Conservation (phyloP, 2,888 invertebrate genomes). For the Pandemis cinnamomeana region DNA sequence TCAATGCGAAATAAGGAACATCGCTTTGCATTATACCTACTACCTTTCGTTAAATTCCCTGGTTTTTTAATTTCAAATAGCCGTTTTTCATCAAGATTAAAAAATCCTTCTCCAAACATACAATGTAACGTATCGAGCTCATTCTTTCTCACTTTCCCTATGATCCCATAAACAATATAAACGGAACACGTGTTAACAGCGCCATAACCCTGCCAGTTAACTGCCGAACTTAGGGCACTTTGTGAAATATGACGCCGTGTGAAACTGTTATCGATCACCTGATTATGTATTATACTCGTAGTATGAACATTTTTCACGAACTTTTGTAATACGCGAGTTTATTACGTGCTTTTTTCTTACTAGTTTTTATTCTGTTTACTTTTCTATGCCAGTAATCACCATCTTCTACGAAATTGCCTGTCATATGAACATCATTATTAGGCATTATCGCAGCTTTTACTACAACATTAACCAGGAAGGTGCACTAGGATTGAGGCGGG, state of each 20-base stretch:
- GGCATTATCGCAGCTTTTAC: neutral
- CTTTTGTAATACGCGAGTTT: conserved; percentile 15
- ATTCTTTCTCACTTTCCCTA: conserved; percentile 60
- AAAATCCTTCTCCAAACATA: neutral
- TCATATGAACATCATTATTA: no score
- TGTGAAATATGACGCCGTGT: conserved; percentile 81
- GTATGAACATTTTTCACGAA: conserved; percentile 34
- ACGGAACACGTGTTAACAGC: conserved; percentile 82
- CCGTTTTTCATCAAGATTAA: neutral
- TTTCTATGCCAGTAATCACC: no score
- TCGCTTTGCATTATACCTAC: no score
- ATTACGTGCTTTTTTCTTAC: neutral
- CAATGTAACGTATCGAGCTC: conserved; percentile 33
- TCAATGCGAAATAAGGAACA: no score
- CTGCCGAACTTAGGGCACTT: conserved; percentile 82
- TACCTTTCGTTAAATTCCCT: no score
- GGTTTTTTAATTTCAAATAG: neutral
- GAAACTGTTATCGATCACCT: conserved; percentile 69
- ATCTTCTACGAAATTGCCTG: no score
- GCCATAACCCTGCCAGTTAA: conserved; percentile 79
- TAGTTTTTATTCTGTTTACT: no score
- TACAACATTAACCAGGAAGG: no score
- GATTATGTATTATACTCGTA: conserved; percentile 59
- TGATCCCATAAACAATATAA: conserved; percentile 76
- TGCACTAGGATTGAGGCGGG: no score